Percentiles rank a stretch among this genome's conserved stretches.
phyloP scores from a whole-genome alignment of 2,888 invertebrate species.

The Anoplius nigerrimus region DNA sequence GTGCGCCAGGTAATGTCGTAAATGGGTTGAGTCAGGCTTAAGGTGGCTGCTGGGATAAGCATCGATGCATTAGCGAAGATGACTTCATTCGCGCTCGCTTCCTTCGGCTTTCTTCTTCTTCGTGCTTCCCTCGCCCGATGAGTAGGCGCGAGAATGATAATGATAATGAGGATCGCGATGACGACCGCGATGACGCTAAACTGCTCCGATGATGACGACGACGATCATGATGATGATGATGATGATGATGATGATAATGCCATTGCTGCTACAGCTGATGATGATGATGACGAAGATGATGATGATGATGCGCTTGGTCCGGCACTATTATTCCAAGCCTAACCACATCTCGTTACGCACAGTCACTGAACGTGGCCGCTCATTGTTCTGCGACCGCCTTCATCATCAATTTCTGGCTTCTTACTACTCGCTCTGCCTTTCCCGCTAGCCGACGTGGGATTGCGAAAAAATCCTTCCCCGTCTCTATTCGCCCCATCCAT shows the following conservation, averaged over 20 bases:
- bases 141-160: constrained; percentile 55
- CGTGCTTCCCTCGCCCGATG: constrained; percentile 12
- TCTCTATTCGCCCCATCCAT: too few species aligned
- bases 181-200: constrained; percentile 50
- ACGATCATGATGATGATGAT: constrained; percentile 20
- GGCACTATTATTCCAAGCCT: constrained; percentile 41
- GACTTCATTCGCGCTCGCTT: constrained; percentile 64
- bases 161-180: constrained; percentile 55
- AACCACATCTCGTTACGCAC: constrained; percentile 39
- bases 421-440: constrained; percentile 8
- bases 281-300: constrained; percentile 15
- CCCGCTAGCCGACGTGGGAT: neutral
- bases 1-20: constrained; percentile 58
- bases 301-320: constrained; percentile 14
- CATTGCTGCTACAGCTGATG: too few species aligned
- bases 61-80: constrained; percentile 68
- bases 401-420: constrained; percentile 34
- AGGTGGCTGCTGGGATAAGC: constrained; percentile 61
- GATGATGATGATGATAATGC: too few species aligned
- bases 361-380: constrained; percentile 19
- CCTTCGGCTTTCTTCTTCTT: constrained; percentile 39
- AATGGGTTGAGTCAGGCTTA: constrained; percentile 58
- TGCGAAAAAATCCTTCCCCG: too few species aligned
- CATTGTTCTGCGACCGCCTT: constrained; percentile 31
- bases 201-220: constrained; percentile 19